Base-by-base conservation (phyloP, 2,113 vertebrate species). In the Pithys albifrons region DNA sequence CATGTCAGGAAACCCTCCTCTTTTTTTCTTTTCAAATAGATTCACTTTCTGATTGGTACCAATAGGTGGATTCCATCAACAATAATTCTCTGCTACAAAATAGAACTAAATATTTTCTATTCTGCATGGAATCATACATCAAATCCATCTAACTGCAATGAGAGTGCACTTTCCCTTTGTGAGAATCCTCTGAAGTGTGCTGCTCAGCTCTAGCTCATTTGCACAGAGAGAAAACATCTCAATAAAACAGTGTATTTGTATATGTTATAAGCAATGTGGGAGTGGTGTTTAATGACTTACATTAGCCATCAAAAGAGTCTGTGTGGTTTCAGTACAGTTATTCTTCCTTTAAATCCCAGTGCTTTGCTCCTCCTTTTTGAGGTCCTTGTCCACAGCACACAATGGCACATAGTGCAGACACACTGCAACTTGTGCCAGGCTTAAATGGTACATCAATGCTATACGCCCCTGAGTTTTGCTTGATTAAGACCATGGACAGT, bases 11-110 rank as follows among this genome's bases (percentile, higher is more conserved):
- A 71, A 65, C 6, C 41, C 1, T 51, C 23, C 54, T 35, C 4
- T 4, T 52, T 52, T 45, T 64, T 33, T 77, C 35, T 28, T 19
- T 9, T 0, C 1, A 2, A 24, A 43, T 35, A 29, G 0, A 49
- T 87, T 70, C 1, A 19, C 61, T 83, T 89, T 73, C 15, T 77
- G 20, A 31, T 65, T 45, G 27, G 6, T 66, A 39, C 19, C 7
- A 39, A 24, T 11, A 6, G 9, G 12, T 67, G 7, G 25, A 54
- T 54, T 52, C 5, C 37, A 35, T 24, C 59, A 46, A 43, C 22
- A 49, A 18, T 9, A 49, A 59, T 28, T 77, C 41, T 73, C 4
- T 49, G 12, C 27, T 58, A 57, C 29, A 25, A 72, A 67, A 62
- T 31, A 9, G 25, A 22, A 27, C 24, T 14, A 23, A 51, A 12